Evolutionary conservation across 2,888 invertebrate genomes (phyloP), one percentile per base, ranked within the genome.

Genomic region (Endomychus coccineus): DNA sequence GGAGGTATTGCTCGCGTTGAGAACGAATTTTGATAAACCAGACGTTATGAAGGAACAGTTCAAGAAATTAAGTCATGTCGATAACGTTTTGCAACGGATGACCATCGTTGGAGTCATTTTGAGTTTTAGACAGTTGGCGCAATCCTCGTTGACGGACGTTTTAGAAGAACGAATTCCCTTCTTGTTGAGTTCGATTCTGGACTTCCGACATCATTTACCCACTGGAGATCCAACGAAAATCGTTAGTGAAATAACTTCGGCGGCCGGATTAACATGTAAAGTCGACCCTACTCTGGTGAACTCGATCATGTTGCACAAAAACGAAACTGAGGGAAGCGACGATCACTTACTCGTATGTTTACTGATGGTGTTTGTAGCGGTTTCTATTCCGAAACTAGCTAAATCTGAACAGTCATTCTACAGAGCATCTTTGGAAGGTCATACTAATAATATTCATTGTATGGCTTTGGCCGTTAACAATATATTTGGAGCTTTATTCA

Each of bases 381-480:
- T 98, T 10, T 92, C 96, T 1, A 83, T 98, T 50, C 97, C 97
- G 1, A 87, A 91, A 64, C 71, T 98, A 31, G 95, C 97, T 2
- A 77, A 86, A 40, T 86, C 81, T 52, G 95, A 96, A 41, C 81
- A 80, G 34, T 90, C 94, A 0, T 88, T 90, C 54, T 90, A 89
- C 60, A 74, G 87, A 39, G 85, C 90, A 1, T 85, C 88, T 1
- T 69, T 87, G 39, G 84, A 88, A 70, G 95, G 94, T 0, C 96
- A 98, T 61, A 82, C 90, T n/a, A 98, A 99, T 68, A 99, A 99
- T 64, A 92, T 91, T 43, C 98, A 99, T 64, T 98, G 98, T 60
- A 86, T 99, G 75, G 94, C 97, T 1, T 80, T 90, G 27, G 95
- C 96, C 0, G 87, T 97, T 22, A 95, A 94, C 59, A 87, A 89